Percentiles rank a stretch among this genome's conserved stretches.
These are phyloP conservation scores for Sinopyrophorus schimmeli DNA, from an alignment of 2,888 invertebrate genomes.

Conservation along the genomic window DNA sequence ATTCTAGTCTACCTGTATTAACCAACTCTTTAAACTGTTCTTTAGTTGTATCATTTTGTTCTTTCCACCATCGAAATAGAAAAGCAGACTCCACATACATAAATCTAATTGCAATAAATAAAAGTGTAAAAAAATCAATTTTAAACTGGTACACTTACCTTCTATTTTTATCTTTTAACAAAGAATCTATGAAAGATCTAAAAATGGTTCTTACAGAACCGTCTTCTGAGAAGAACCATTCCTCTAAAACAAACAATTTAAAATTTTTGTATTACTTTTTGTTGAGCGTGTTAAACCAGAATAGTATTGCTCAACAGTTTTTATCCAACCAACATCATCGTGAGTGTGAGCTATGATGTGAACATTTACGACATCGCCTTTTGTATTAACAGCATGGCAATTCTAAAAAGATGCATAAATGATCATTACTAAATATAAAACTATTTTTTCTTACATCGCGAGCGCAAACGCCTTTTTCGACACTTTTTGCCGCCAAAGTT, in stretches of 20 bases:
- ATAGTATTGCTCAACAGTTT: conserved; percentile 78
- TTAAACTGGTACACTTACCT: not conserved
- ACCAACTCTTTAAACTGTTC: conserved; percentile 63
- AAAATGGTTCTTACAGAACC: conserved; percentile 89
- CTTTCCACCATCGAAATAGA: conserved; percentile 80
- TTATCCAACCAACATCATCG: conserved; percentile 93
- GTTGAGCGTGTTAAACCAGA: not conserved
- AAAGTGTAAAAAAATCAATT: not conserved
- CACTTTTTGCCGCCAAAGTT: too few relatives aligned
- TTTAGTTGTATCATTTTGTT: conserved; percentile 61
- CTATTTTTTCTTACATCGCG: too few relatives aligned
- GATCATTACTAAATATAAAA: too few relatives aligned
- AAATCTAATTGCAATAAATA: conserved; percentile 58
- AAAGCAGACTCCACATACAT: conserved; percentile 81
- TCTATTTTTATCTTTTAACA: conserved; percentile 70
- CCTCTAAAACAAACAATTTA: conserved; percentile 5
- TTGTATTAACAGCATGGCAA: too few relatives aligned
- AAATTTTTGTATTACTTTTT: not conserved
- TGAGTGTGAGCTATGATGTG: conserved; percentile 88
- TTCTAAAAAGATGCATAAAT: too few relatives aligned
- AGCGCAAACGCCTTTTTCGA: too few relatives aligned
- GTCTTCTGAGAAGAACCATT: conserved; percentile 65
- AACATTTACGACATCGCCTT: conserved; percentile 71
- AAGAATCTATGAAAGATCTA: conserved; percentile 78
- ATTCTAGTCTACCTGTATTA: conserved; percentile 62